These are phyloP conservation scores for Subacronicta megacephala DNA, from an alignment of 2,888 invertebrate genomes.

Conservation along the genomic window DNA sequence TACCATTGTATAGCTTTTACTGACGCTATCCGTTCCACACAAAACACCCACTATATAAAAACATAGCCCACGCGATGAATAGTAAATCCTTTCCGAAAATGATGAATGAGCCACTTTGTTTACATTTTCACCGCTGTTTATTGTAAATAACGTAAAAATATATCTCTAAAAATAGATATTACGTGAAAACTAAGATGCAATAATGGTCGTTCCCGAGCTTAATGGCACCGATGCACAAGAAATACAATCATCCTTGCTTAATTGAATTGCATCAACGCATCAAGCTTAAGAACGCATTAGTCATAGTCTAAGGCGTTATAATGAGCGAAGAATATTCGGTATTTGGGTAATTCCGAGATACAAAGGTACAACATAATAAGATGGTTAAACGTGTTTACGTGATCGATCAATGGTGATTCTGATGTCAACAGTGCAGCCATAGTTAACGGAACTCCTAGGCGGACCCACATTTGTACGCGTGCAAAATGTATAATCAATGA, in stretches of 20 bases:
- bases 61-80: conserved; percentile 26
- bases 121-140: not conserved
- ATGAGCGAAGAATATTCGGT: conserved; percentile 51
- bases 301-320: conserved; percentile 58
- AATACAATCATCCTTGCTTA: conserved; percentile 66
- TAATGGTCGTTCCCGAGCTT: conserved; percentile 50
- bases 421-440: conserved; percentile 45
- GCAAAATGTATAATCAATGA: conserved; percentile 60
- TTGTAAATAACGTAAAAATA: not conserved
- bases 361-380: conserved; percentile 45
- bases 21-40: conserved; percentile 28
- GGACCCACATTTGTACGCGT: conserved; percentile 66
- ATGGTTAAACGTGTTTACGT: conserved; percentile 38
- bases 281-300: conserved; percentile 56
- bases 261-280: conserved; percentile 68
- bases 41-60: conserved; percentile 50
- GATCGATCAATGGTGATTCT: conserved; percentile 47
- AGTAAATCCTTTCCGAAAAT: conserved; percentile 24
- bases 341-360: conserved; percentile 61
- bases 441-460: conserved; percentile 68
- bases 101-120: conserved; percentile 29
- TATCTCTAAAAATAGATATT: conserved; percentile 28
- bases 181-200: conserved; percentile 32
- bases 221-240: conserved; percentile 58
- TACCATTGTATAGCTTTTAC: conserved; percentile 37